Percentiles rank a stretch among this genome's conserved stretches.
These are phyloP conservation scores for Clivina fossor DNA, from an alignment of 2,888 invertebrate genomes.

Conservation along the genomic window DNA sequence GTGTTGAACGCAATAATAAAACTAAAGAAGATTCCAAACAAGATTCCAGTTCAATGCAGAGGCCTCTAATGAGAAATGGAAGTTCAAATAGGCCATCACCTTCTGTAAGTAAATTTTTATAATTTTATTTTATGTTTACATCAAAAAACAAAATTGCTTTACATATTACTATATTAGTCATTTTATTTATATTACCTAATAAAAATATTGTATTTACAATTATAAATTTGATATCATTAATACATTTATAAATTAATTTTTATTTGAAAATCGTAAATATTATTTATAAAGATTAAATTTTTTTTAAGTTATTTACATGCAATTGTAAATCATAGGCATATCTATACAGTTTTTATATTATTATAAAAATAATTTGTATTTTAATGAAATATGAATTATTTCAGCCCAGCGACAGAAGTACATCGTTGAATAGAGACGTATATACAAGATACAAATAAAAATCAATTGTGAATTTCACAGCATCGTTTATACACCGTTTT, in stretches of 20 bases:
- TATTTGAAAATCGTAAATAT: not conserved
- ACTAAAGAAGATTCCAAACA: conserved; percentile 41
- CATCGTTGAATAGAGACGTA: conserved; percentile 16
- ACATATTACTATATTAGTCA: not conserved
- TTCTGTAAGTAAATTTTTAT: conserved; percentile 42
- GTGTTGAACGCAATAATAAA: conserved; percentile 45
- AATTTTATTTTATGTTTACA: not conserved
- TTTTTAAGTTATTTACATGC: conserved; percentile 1
- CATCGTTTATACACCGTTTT: conserved; percentile 7
- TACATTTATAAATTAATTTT: not conserved
- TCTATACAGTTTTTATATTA: not conserved
- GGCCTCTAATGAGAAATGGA: conserved; percentile 59
- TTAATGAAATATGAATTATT: not conserved
- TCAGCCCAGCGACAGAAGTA: conserved; percentile 27
- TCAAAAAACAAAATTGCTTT: not conserved
- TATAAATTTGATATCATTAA: too few relatives aligned
- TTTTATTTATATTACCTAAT: not conserved
- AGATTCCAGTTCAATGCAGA: conserved; percentile 53
- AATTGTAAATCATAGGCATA: not conserved
- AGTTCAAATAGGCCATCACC: conserved; percentile 42
- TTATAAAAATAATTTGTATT: too few relatives aligned
- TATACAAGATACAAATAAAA: conserved; percentile 14
- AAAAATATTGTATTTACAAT: not conserved
- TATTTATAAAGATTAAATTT: not conserved
- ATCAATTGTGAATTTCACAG: conserved; percentile 6